Evolutionary conservation across 2,888 invertebrate species (phyloP), one percentile per base, ranked within the genome.

Genomic region (Leptinotarsa rubiginosa): DNA sequence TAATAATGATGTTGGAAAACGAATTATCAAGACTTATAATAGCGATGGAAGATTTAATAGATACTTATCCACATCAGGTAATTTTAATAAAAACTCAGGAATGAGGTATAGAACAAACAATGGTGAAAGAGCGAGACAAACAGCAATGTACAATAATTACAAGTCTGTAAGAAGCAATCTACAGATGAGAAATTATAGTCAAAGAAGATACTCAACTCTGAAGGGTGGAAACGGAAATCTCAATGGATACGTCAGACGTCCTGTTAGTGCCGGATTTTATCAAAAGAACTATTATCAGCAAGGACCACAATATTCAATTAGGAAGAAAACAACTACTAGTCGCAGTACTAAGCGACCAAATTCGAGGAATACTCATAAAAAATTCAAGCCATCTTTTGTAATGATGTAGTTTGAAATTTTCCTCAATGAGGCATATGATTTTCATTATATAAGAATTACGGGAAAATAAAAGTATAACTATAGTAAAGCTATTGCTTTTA

Each of bases 341-440:
- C 22, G 31, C 4, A 62, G n/a, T 16, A 62, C 62, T 15, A 41
- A 62, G n/a, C 31, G n/a, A 31, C 62, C 62, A 16, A 41, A 41
- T 25, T 62, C 62, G n/a, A 16, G 31, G 4, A 16, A 22, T 4
- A 25, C 62, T 62, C 62, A 41, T 62, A 62, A 62, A 31, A 56
- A 56, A 25, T 62, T 41, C 62, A 62, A 41, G 31, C 62, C 62
- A 41, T 31, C 62, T 16, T 62, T 62, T 41, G 62, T 62, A n/a
- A 62, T 62, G 62, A 41, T 41, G 62, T n/a, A 62, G n/a, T 20
- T 56, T 12, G 13, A 4, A 3, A 20, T 22, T 22, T 13, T 56
- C n/a, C 13, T 50, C 16, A 16, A 25, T 22, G 56, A 22, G 25
- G 0, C 20, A 56, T 56, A 20, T 25, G 3, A 20, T 13, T 56